phyloP scores from a whole-genome alignment of 2,797 vertebrate genomes.

The Sardinella longiceps region DNA sequence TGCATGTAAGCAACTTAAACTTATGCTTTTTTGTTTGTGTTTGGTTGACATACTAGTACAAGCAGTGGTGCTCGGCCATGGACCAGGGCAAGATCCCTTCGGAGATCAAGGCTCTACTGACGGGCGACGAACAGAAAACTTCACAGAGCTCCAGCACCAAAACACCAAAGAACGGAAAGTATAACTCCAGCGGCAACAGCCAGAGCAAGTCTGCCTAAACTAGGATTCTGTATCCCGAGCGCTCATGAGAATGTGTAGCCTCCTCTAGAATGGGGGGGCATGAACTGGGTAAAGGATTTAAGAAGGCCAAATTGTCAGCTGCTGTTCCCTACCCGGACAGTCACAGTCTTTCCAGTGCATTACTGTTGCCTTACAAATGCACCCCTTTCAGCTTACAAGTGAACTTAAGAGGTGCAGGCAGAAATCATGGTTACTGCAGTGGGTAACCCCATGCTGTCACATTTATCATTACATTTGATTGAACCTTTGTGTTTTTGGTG shows the following conservation, averaged over 20 bases:
- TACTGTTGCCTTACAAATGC: slow-evolving; percentile 16
- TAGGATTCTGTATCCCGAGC: not conserved
- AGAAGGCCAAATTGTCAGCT: slow-evolving; percentile 2
- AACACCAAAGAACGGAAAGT: slow-evolving; percentile 78
- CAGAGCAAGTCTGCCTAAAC: slow-evolving; percentile 71
- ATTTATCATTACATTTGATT: not conserved
- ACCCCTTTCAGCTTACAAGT: slow-evolving; percentile 19
- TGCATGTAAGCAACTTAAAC: no score
- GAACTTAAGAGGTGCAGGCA: not conserved
- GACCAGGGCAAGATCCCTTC: slow-evolving; percentile 98
- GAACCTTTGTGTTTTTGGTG: not conserved
- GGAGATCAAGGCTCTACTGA: slow-evolving; percentile 95
- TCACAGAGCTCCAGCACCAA: slow-evolving; percentile 78
- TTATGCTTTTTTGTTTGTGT: not conserved
- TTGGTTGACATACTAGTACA: slow-evolving; percentile 80
- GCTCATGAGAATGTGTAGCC: not conserved
- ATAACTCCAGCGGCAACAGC: slow-evolving; percentile 71
- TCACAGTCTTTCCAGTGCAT: not conserved
- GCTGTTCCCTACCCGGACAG: not conserved
- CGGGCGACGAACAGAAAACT: slow-evolving; percentile 87
- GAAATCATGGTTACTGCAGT: not conserved
- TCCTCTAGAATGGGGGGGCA: slow-evolving; percentile 20
- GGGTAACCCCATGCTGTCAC: not conserved
- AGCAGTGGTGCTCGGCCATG: slow-evolving; percentile 98
- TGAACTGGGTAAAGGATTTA: slow-evolving; percentile 16